These are phyloP conservation scores for Xenopus borealis DNA, from an alignment of 2,113 vertebrate species.

Conservation along the genomic window DNA sequence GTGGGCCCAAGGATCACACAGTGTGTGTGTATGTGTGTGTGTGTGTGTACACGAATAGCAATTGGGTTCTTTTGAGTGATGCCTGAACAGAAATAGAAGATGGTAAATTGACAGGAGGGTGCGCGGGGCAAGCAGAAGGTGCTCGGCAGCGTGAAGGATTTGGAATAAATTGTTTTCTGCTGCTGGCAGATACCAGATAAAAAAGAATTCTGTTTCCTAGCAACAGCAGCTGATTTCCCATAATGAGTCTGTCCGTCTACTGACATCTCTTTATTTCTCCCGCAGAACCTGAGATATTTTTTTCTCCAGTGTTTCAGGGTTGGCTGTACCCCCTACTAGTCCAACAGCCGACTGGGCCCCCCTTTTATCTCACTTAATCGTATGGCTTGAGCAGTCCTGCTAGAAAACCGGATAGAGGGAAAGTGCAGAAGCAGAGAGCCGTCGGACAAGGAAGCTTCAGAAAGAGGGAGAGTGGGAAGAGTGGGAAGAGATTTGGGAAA, in stretches of 20 bases:
- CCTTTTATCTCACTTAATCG: background rate
- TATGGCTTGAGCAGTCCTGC: background rate
- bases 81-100: conserved; percentile 11
- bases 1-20: background rate
- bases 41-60: background rate
- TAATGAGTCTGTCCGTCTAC: conserved; percentile 45
- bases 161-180: conserved; percentile 46
- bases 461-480: background rate
- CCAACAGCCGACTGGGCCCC: conserved; percentile 1
- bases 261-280: conserved; percentile 44
- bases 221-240: conserved; percentile 45
- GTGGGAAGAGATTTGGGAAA: background rate
- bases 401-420: background rate
- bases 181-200: conserved; percentile 46
- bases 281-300: conserved; percentile 22
- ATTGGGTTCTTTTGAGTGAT: conserved; percentile 11
- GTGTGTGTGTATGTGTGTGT: too few species aligned
- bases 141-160: conserved; percentile 30
- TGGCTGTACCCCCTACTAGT: conserved; percentile 3
- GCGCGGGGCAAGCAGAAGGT: conserved; percentile 33
- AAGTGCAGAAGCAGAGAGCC: background rate
- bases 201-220: conserved; percentile 46
- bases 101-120: background rate
- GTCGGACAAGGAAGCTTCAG: background rate
- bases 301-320: conserved; percentile 16